phyloP scores from a whole-genome alignment of 2,888 invertebrate genomes.

The Chrysina gloriosa region DNA sequence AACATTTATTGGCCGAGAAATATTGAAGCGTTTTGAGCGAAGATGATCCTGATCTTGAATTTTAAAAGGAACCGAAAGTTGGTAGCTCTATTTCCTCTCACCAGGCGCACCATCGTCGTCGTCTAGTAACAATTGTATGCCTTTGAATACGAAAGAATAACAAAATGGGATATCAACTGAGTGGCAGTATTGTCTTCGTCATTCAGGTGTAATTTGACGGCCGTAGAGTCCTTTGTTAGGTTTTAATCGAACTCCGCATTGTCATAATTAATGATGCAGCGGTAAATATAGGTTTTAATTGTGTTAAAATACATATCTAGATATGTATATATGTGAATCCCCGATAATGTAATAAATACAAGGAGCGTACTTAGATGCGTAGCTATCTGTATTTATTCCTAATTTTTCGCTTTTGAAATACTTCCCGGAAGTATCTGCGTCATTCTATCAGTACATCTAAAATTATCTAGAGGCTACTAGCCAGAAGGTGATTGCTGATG shows the following conservation, averaged over 20 bases:
- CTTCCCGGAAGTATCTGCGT: no score
- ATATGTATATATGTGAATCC: no score
- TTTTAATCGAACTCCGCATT: slow-evolving; percentile 48
- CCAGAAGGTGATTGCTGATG: no score
- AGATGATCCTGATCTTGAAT: slow-evolving; percentile 17
- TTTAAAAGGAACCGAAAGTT: not conserved
- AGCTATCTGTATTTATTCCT: no score
- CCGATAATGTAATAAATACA: no score
- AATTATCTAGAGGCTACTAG: no score
- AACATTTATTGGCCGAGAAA: slow-evolving; percentile 32
- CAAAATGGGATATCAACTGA: slow-evolving; percentile 14
- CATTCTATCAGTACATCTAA: no score
- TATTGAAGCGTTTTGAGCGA: slow-evolving; percentile 17
- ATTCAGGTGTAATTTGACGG: slow-evolving; percentile 53
- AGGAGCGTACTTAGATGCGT: no score
- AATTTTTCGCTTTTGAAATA: no score
- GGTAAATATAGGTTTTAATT: slow-evolving; percentile 2
- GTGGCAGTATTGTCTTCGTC: slow-evolving; percentile 44
- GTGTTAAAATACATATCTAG: not conserved
- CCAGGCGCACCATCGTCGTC: not conserved
- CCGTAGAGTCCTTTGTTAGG: slow-evolving; percentile 50
- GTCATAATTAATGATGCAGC: not conserved
- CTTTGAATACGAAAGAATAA: slow-evolving; percentile 7
- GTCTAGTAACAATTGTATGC: slow-evolving; percentile 10
- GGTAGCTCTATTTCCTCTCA: slow-evolving; percentile 21